Evolutionary conservation across 2,888 invertebrate species (phyloP).

Genomic region (Pseudoips prasinana): DNA sequence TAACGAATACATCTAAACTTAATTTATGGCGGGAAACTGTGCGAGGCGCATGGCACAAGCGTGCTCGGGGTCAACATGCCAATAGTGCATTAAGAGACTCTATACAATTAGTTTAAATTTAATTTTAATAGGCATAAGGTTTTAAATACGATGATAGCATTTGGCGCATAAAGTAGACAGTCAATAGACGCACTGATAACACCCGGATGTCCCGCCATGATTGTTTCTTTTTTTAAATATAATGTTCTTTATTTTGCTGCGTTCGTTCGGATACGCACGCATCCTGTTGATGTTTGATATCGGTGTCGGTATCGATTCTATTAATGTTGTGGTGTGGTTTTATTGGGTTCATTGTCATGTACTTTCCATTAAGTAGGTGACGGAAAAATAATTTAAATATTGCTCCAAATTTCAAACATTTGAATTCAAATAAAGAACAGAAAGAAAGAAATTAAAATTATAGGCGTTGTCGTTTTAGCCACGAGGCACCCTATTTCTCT

Average conservation of each 20-base stretch:
- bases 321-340: conserved; percentile 8
- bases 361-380: too few species aligned
- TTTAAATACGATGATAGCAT: background rate
- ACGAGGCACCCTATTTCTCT: too few species aligned
- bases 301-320: conserved; percentile 20
- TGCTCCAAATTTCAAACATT: too few species aligned
- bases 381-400: too few species aligned
- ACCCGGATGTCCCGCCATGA: conserved; percentile 44
- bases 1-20: too few species aligned
- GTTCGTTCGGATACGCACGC: conserved; percentile 12
- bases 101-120: conserved; percentile 5
- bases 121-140: background rate
- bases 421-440: too few species aligned
- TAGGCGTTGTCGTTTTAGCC: too few species aligned
- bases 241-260: conserved; percentile 13
- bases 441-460: too few species aligned
- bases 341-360: conserved; percentile 26
- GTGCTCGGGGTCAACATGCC: conserved; percentile 33
- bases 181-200: conserved; percentile 40
- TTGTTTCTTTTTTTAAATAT: conserved; percentile 25
- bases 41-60: conserved; percentile 29
- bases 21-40: conserved; percentile 26
- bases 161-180: conserved; percentile 34
- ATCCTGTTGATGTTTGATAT: conserved; percentile 28
- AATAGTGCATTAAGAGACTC: conserved; percentile 18